These are phyloP conservation scores for Perognathus longimembris DNA, from an alignment of 2,113 vertebrate species.

Conservation along the genomic window DNA sequence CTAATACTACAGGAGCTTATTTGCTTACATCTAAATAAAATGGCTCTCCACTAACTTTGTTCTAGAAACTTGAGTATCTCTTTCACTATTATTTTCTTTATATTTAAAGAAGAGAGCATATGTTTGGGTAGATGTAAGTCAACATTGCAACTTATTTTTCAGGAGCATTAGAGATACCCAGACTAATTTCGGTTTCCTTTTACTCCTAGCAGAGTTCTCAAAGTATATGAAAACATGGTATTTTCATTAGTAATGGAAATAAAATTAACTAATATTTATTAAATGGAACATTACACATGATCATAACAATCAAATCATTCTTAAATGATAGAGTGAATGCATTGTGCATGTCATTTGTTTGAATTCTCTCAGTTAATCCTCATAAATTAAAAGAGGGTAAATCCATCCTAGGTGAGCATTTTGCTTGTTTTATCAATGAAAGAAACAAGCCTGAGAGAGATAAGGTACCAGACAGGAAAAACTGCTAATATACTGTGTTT, in stretches of 20 bases:
- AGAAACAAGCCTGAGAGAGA: background rate
- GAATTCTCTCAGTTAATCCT: background rate
- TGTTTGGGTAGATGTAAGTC: background rate
- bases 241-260: background rate
- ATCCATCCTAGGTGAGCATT: background rate
- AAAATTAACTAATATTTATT: background rate
- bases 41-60: background rate
- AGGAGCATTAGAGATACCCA: background rate
- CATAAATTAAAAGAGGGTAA: background rate
- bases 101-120: background rate
- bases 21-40: constrained; percentile 26
- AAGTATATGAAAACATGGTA: background rate
- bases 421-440: background rate
- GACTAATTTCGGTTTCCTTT: constrained; percentile 5
- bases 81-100: constrained; percentile 12
- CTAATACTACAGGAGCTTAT: background rate
- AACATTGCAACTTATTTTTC: background rate
- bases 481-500: background rate
- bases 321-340: background rate
- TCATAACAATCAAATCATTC: background rate
- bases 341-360: background rate
- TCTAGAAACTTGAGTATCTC: background rate
- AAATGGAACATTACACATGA: background rate
- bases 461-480: background rate
- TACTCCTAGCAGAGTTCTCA: background rate